Evolutionary conservation across 92 coral and sea anemone genomes (phyloP), one percentile per base, ranked within the genome.

Genomic region (Anthopleura xanthogrammica): DNA sequence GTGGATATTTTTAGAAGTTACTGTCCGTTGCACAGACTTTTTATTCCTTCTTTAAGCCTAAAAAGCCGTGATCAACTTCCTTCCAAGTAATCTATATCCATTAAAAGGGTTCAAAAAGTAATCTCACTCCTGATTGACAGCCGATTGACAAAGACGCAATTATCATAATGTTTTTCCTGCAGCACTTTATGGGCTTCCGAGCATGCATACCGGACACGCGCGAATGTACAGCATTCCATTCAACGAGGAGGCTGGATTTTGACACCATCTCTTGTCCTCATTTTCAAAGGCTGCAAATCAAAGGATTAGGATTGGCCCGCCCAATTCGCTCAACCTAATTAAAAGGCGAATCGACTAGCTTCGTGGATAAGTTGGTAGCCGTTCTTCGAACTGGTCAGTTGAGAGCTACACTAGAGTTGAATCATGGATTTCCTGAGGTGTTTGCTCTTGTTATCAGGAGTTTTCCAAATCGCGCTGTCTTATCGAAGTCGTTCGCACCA

Each of bases 141-240:
- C n/a, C 23, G 65, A 20, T 80, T 68, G 41, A 76, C 50, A 82
- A 43, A 70, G 85, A 41, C 7, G 24, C 39, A 73, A 73, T 73
- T 75, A 75, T 72, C 40, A 48, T 52, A 57, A 52, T 82, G 60
- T 76, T 75, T 83, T 75, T 14, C 40, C 65, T 4, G 54, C 42
- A 48, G 79, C 80, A 83, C 80, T 75, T 83, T 7, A 82, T 52
- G 60, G 86, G 74, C 72, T 74, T 83, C 86, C 80, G 60, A 73
- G 76, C 60, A 78, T 62, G 76, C 73, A 79, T n/a, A 82, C 52
- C 77, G 57, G 65, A 71, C 84, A 16, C 84, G 84, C 77, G 77
- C 77, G 65, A 22, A 66, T 68, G 19, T n/a, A 50, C 48, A 16
- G 65, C 84, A 81, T 81, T 81, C 84, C 84, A 81, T 5, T 57